Conservation (phyloP, 2,888 invertebrate genomes). For the Ormyrus nitidulus region DNA sequence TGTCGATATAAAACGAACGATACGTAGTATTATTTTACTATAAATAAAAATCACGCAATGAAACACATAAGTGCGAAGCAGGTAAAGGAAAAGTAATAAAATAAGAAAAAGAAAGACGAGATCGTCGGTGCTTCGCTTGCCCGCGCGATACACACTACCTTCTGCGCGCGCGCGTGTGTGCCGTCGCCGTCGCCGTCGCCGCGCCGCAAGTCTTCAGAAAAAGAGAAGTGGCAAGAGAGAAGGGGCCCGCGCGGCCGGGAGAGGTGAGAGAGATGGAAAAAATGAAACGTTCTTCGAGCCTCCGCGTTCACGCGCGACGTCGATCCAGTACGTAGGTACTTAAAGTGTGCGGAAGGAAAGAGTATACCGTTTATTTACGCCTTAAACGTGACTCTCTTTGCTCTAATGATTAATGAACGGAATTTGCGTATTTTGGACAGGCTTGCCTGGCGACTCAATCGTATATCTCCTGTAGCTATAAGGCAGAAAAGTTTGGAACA, state of each 20-base stretch:
- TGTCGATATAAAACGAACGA: too few relatives aligned
- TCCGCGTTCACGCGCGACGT: conserved; percentile 1
- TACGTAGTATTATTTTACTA: background rate
- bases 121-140: background rate
- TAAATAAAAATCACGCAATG: too few relatives aligned
- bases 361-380: conserved; percentile 45
- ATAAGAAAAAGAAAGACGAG: conserved; percentile 17
- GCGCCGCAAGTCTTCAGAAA: background rate
- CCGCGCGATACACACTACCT: conserved; percentile 8
- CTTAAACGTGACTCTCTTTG: conserved; percentile 15
- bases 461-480: background rate
- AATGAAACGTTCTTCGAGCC: conserved; percentile 25
- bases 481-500: background rate
- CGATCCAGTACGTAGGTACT: conserved; percentile 3
- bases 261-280: conserved; percentile 5
- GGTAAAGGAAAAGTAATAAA: conserved; percentile 9
- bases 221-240: background rate
- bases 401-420: conserved; percentile 28
- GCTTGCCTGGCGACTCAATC: background rate
- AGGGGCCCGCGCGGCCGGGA: background rate
- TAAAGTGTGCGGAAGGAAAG: conserved; percentile 30
- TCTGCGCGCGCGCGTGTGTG: background rate
- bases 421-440: background rate
- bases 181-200: too few relatives aligned
- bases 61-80: too few relatives aligned